Percentiles rank a stretch among this genome's conserved stretches.
Evolutionary conservation across 2,888 invertebrate genomes (phyloP).

Genomic region (Apomyelois bistriatella): DNA sequence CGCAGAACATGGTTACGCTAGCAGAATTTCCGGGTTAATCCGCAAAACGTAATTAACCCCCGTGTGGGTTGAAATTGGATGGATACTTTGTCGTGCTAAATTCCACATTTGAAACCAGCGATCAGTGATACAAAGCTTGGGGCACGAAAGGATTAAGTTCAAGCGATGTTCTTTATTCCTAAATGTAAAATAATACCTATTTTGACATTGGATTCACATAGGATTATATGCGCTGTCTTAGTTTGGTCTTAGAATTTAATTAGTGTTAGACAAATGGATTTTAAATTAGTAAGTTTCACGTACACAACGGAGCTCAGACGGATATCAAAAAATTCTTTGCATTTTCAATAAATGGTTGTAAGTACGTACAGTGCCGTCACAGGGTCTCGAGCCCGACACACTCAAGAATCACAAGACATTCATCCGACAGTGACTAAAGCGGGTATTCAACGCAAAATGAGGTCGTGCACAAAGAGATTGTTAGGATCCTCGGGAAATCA

Average conservation of each 20-base stretch:
- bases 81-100: slow-evolving; percentile 7
- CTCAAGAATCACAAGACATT: slow-evolving; percentile 36
- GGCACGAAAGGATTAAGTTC: background rate
- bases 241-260: too few relatives aligned
- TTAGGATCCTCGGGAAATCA: slow-evolving; percentile 61
- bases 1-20: background rate
- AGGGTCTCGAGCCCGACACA: slow-evolving; percentile 14
- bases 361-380: too few relatives aligned
- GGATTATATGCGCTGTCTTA: too few relatives aligned
- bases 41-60: slow-evolving; percentile 13
- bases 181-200: background rate
- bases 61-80: background rate
- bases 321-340: too few relatives aligned
- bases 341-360: too few relatives aligned
- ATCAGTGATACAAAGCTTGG: background rate
- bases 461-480: slow-evolving; percentile 66
- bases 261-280: too few relatives aligned
- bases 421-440: slow-evolving; percentile 42
- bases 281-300: too few relatives aligned
- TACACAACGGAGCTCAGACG: too few relatives aligned
- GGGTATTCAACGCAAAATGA: slow-evolving; percentile 57
- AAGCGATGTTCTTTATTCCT: background rate
- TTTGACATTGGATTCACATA: background rate
- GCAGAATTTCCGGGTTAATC: background rate
- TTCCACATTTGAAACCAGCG: background rate